These are phyloP conservation scores for Misgurnus mizolepis DNA, from an alignment of 2,113 vertebrate genomes.

Conservation along the genomic window DNA sequence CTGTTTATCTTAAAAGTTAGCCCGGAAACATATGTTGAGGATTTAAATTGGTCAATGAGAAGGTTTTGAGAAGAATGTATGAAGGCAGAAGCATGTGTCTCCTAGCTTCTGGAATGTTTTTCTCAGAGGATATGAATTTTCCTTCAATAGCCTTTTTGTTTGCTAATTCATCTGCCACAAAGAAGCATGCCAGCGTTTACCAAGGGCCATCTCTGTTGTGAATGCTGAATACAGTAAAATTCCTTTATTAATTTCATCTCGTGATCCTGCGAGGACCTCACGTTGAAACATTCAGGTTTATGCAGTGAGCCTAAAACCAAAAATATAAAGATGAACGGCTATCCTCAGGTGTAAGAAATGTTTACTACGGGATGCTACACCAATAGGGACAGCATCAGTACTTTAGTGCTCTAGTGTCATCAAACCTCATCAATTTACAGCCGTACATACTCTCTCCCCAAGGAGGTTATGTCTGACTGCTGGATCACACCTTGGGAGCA, in stretches of 20 bases:
- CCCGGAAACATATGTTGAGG: neutral
- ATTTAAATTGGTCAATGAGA: conserved; percentile 3
- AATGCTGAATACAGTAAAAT: conserved; percentile 17
- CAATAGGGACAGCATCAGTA: neutral
- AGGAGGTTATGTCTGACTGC: conserved; percentile 9
- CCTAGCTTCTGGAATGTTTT: conserved; percentile 39
- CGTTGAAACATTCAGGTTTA: neutral
- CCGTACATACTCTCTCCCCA: conserved; percentile 3
- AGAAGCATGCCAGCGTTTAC: neutral
- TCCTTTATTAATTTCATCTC: neutral
- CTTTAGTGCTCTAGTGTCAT: conserved; percentile 8
- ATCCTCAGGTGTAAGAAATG: conserved; percentile 27
- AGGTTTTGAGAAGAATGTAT: conserved; percentile 18
- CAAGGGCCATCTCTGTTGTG: neutral
- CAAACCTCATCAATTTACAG: conserved; percentile 13
- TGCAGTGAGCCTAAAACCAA: neutral
- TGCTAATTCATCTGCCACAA: neutral
- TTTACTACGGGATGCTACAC: conserved; percentile 32
- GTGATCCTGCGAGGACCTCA: neutral
- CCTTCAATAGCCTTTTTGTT: conserved; percentile 53
- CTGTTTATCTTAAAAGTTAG: too few relatives aligned
- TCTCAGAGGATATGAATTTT: conserved; percentile 45
- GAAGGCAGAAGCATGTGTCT: conserved; percentile 16
- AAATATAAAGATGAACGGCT: neutral
- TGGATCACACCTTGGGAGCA: neutral